Evolutionary conservation across 64 coral and sea anemone species (phyloP), one percentile per base, ranked within the genome.

Genomic region (Dendronephthya gigantea): DNA sequence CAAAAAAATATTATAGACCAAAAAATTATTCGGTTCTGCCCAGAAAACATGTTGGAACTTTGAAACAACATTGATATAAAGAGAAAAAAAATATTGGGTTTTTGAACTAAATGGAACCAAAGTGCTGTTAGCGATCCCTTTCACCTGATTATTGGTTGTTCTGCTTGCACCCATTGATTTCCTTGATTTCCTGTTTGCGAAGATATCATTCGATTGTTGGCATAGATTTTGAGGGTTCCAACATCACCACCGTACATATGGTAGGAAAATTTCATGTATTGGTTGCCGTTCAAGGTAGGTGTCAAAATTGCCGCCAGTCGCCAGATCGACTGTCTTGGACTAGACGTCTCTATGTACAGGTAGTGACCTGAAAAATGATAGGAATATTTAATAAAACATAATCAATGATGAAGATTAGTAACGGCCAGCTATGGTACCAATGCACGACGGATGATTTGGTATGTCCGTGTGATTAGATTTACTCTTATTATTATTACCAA

Each of bases 191-290:
- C 87, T 39, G 4, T 17, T 41, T 82, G 82, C 9, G 37, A 0
- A 79, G 88, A 92, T 5, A 51, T 31, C 12, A 48, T 31, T n/a
- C 13, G 28, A 23, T 81, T 68, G 8, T 68, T 40, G 25, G 52
- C 49, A 30, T 41, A 10, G 31, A 92, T 68, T 1, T 55, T 50
- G 31, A 92, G 68, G 8, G 52, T 9, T 15, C 87, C 90, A 37
- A 82, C 66, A 6, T 43, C 36, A 19, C 31, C 4, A 35, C 90
- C 90, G 33, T 50, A 40, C 90, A 92, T 92, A 83, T 81, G 83
- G 19, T 92, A 92, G 33, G 59, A 92, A 39, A 92, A 92, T 5
- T 49, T 82, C 36, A 92, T 30, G 58, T 87, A 92, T 34, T 59
- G 88, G 8, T 23, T 39, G n/a, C 87, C 90, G 4, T 52, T 48